These are phyloP conservation scores for Papilio aristodemus DNA, from an alignment of 1,140 invertebrate species.

Conservation along the genomic window DNA sequence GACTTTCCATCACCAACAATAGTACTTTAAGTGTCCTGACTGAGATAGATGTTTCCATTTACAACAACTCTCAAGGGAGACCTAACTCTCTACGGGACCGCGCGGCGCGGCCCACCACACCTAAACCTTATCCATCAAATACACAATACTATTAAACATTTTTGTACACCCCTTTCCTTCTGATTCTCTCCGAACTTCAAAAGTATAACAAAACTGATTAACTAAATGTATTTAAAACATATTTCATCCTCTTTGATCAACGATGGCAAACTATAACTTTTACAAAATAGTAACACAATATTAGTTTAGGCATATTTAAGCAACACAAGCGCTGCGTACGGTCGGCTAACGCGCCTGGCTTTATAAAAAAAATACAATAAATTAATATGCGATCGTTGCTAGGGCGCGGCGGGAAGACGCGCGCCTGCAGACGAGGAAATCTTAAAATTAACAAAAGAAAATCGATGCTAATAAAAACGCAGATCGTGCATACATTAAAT, in stretches of 20 bases:
- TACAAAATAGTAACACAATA: slow-evolving; percentile 74
- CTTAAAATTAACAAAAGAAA: slow-evolving; percentile 57
- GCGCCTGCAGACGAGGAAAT: slow-evolving; percentile 54
- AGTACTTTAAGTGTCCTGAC: slow-evolving; percentile 79
- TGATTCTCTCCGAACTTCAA: slow-evolving; percentile 60
- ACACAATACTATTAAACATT: slow-evolving; percentile 78
- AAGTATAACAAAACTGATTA: slow-evolving; percentile 78
- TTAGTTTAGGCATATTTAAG: slow-evolving; percentile 66
- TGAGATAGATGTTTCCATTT: slow-evolving; percentile 65
- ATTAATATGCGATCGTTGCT: slow-evolving; percentile 63
- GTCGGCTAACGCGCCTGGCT: slow-evolving; percentile 43
- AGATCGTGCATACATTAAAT: slow-evolving; percentile 79
- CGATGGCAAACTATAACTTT: slow-evolving; percentile 78
- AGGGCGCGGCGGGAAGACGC: slow-evolving; percentile 54
- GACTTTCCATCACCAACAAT: slow-evolving; percentile 67
- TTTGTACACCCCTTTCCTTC: slow-evolving; percentile 68
- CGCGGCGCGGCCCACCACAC: slow-evolving; percentile 53
- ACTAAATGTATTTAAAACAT: slow-evolving; percentile 77
- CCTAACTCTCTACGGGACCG: slow-evolving; percentile 60
- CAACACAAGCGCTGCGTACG: slow-evolving; percentile 54
- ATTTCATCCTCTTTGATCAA: slow-evolving; percentile 72
- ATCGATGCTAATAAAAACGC: slow-evolving; percentile 74
- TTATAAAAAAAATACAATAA: slow-evolving; percentile 65
- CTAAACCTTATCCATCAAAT: slow-evolving; percentile 70
- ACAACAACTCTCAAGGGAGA: slow-evolving; percentile 73